Percentiles rank a stretch among this genome's conserved stretches.
phyloP scores from a whole-genome alignment of 1,140 invertebrate species.

The Pachypsylla venusta region DNA sequence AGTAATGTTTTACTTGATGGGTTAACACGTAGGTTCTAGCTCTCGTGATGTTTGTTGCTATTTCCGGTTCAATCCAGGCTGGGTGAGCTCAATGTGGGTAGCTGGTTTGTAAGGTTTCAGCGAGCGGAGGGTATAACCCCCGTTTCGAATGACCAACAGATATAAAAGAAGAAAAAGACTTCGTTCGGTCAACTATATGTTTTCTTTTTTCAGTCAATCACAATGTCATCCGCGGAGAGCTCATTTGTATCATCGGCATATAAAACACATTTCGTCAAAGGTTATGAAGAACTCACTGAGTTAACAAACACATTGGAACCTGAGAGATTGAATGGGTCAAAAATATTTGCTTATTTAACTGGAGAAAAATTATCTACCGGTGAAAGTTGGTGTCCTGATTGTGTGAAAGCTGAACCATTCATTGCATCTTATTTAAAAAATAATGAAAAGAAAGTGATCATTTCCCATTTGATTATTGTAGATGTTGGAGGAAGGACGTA shows the following conservation, averaged over 20 bases:
- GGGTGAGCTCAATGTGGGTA: too few species aligned
- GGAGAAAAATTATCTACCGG: constrained; percentile 1
- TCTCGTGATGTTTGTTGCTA: too few species aligned
- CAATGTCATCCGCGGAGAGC: not conserved
- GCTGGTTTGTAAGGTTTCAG: too few species aligned
- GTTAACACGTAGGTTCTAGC: too few species aligned
- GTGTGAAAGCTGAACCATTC: not conserved
- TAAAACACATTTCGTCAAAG: not conserved
- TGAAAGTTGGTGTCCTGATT: constrained; percentile 4
- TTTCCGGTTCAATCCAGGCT: too few species aligned
- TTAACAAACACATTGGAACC: not conserved
- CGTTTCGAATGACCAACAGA: too few species aligned
- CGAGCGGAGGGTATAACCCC: too few species aligned
- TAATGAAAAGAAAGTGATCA: not conserved
- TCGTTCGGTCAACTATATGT: too few species aligned
- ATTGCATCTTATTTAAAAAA: not conserved
- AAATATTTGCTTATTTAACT: constrained; percentile 1
- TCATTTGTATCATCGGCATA: not conserved
- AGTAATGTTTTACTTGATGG: too few species aligned
- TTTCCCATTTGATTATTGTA: not conserved
- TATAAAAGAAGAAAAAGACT: too few species aligned
- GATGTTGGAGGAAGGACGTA: not conserved
- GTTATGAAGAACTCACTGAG: not conserved
- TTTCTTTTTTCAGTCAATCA: constrained; percentile 1
- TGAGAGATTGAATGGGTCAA: not conserved